phyloP scores from a whole-genome alignment of 30 jellyfish, hydroid and myxozoan genomes.

The Hydractinia echinata region DNA sequence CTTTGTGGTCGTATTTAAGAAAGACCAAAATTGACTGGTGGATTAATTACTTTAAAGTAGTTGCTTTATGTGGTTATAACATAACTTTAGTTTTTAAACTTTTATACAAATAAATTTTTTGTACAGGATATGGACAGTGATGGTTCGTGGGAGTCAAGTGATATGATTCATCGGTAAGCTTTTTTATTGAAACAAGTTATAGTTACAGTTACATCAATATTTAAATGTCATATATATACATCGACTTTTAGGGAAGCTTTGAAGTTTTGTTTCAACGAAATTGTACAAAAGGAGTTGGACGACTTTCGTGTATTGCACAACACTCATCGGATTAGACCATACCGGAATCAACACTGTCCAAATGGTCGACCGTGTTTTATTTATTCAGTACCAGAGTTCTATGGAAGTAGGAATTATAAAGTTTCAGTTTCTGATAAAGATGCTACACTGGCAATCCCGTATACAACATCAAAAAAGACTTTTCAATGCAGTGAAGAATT shows the following conservation, averaged over 20 bases:
- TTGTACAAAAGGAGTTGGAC: conserved; percentile 9
- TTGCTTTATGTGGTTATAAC: neutral
- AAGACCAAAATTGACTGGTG: neutral
- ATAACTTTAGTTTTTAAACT: neutral
- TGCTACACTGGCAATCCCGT: no score
- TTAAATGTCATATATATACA: neutral
- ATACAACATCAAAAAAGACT: no score
- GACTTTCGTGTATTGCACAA: neutral
- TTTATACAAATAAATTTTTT: neutral
- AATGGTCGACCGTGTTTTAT: conserved; percentile 13
- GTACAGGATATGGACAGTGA: conserved; percentile 15
- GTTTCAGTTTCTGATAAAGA: no score
- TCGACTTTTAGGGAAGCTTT: neutral
- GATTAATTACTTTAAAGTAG: neutral
- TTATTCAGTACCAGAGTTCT: conserved; percentile 5
- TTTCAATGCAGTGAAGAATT: no score
- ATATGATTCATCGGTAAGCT: neutral
- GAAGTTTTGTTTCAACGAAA: neutral
- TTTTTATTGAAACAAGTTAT: neutral
- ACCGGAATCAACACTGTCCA: conserved; percentile 15
- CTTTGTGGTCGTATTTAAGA: conserved; percentile 5
- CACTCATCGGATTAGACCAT: conserved; percentile 18
- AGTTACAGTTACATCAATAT: no score
- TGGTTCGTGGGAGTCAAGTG: conserved; percentile 11
- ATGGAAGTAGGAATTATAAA: neutral